Percentiles rank a stretch among this genome's conserved stretches.
phyloP scores from a whole-genome alignment of 2,888 invertebrate genomes.

The Ferdinandea cuprea region DNA sequence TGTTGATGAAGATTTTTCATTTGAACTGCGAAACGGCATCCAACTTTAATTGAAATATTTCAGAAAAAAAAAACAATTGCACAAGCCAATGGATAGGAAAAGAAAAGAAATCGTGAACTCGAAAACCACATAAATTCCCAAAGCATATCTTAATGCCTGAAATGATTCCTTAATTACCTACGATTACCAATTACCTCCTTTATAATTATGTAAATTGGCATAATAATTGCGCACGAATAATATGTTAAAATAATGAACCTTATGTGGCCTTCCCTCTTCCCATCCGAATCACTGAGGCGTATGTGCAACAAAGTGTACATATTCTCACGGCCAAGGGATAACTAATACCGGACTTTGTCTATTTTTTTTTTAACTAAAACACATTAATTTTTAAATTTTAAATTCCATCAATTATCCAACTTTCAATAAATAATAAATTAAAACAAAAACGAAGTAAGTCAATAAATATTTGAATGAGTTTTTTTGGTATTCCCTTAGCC shows the following conservation, averaged over 20 bases:
- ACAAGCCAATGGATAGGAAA: no score
- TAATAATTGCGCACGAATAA: neutral
- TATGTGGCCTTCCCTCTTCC: neutral
- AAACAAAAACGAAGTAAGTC: neutral
- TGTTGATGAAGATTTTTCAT: no score
- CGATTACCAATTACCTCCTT: neutral
- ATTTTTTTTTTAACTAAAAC: neutral
- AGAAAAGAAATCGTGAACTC: no score
- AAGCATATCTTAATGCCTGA: neutral
- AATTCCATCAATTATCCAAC: neutral
- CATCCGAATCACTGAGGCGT: neutral
- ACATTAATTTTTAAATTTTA: neutral
- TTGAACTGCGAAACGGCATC: no score
- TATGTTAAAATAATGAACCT: neutral
- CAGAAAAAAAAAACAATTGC: no score
- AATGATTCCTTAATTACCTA: neutral
- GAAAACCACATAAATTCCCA: no score
- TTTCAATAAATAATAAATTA: neutral
- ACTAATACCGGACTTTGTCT: neutral
- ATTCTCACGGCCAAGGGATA: neutral
- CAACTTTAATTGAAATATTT: no score
- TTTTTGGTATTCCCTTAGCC: slow-evolving; percentile 5
- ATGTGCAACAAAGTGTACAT: slow-evolving; percentile 6
- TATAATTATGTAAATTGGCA: neutral
- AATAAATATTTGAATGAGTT: neutral